Percentiles rank a stretch among this genome's conserved stretches.
Evolutionary conservation across 2,888 invertebrate species (phyloP).

Genomic region (Ornithoptera alexandrae): DNA sequence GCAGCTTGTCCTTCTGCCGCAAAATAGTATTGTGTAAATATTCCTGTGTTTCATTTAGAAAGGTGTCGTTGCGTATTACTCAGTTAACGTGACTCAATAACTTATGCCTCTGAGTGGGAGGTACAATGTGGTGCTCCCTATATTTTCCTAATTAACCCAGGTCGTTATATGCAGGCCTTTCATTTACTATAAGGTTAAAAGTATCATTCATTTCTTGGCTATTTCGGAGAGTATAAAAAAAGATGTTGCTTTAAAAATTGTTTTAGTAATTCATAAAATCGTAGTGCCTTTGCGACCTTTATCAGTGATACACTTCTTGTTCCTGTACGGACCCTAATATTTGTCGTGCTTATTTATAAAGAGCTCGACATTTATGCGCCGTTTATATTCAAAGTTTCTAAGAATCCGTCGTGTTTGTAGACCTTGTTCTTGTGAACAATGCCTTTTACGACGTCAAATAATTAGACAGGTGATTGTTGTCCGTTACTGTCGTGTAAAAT

Average conservation of each 20-base stretch:
- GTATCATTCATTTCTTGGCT: too few relatives aligned
- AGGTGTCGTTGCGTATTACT: too few relatives aligned
- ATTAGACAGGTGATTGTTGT: not conserved
- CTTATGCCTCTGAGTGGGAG: too few relatives aligned
- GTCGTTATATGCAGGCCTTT: too few relatives aligned
- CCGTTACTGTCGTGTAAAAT: not conserved
- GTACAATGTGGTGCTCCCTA: too few relatives aligned
- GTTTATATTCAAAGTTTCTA: slow-evolving; percentile 27
- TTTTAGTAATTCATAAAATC: not conserved
- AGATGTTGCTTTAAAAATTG: not conserved
- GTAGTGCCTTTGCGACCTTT: not conserved
- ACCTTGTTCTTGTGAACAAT: slow-evolving; percentile 31
- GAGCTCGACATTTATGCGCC: slow-evolving; percentile 30
- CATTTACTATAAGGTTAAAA: too few relatives aligned
- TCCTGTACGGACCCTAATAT: slow-evolving; percentile 38
- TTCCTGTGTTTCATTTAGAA: too few relatives aligned
- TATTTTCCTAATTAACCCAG: too few relatives aligned
- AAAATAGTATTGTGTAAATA: too few relatives aligned
- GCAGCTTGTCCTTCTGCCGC: too few relatives aligned
- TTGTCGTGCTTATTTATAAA: slow-evolving; percentile 41
- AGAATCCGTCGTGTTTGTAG: slow-evolving; percentile 34
- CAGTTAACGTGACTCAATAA: too few relatives aligned
- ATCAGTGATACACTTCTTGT: not conserved
- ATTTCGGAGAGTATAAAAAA: too few relatives aligned
- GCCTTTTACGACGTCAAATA: slow-evolving; percentile 19